These are phyloP conservation scores for Microplitis mediator DNA, from an alignment of 1,140 invertebrate species.

Conservation along the genomic window DNA sequence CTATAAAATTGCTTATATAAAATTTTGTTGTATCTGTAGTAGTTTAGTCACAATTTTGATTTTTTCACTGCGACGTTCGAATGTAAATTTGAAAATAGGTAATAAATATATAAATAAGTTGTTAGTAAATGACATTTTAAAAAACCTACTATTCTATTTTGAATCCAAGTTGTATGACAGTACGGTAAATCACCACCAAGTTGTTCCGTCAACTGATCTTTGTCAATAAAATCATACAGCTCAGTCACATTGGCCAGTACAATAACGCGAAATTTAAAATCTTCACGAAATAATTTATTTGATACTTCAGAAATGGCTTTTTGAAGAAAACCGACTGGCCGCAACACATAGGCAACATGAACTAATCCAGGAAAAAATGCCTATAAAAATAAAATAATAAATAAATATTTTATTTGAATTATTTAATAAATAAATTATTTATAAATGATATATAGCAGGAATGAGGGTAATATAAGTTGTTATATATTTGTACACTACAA, in stretches of 20 bases:
- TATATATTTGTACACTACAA: too few relatives aligned
- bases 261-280: conserved; percentile 90
- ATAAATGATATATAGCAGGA: background rate
- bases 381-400: conserved; percentile 65
- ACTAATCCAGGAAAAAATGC: conserved; percentile 93
- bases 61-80: background rate
- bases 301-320: conserved; percentile 95
- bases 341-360: conserved; percentile 88
- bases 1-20: too few relatives aligned
- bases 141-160: conserved; percentile 87
- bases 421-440: background rate
- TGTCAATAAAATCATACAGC: conserved; percentile 84
- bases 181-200: conserved; percentile 88
- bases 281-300: conserved; percentile 91
- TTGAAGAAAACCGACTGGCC: conserved; percentile 91
- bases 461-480: too few relatives aligned
- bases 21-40: too few relatives aligned
- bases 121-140: background rate
- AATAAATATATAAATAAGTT: too few relatives aligned
- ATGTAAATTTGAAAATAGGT: background rate
- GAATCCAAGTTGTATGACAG: conserved; percentile 94
- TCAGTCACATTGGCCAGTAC: conserved; percentile 81
- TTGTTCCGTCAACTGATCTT: conserved; percentile 84
- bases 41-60: background rate
- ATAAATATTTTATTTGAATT: background rate